Percentiles rank a stretch among this genome's conserved stretches.
phyloP scores from a whole-genome alignment of 2,888 invertebrate species.

The Allophyes oxyacanthae region DNA sequence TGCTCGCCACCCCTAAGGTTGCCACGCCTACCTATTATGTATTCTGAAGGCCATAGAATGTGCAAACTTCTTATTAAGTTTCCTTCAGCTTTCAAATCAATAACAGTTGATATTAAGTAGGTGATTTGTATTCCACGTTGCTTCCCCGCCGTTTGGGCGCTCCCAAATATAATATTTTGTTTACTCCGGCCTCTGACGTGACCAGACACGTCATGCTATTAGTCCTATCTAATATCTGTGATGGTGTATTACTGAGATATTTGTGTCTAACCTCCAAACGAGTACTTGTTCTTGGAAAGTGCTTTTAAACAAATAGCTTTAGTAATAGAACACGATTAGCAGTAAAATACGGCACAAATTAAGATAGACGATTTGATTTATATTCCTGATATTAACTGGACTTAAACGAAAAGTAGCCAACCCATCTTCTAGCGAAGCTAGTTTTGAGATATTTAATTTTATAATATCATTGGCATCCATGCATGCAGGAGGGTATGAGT shows the following conservation, averaged over 20 bases:
- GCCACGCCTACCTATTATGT: not conserved
- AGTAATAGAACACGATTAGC: too few relatives aligned
- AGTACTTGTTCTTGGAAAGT: constrained; percentile 1
- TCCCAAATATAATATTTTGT: constrained; percentile 30
- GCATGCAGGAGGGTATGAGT: too few relatives aligned
- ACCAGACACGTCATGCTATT: constrained; percentile 7
- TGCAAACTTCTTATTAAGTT: constrained; percentile 1
- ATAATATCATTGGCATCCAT: too few relatives aligned
- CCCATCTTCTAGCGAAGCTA: too few relatives aligned
- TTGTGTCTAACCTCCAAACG: constrained; percentile 4
- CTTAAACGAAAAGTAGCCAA: too few relatives aligned
- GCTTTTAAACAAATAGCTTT: not conserved
- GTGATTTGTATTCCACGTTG: constrained; percentile 45
- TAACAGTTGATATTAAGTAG: constrained; percentile 12
- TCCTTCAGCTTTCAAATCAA: constrained; percentile 8
- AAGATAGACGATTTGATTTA: too few relatives aligned
- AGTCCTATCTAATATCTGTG: not conserved
- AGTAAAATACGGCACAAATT: too few relatives aligned
- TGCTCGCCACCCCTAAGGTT: too few relatives aligned
- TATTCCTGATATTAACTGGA: too few relatives aligned
- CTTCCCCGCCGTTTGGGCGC: constrained; percentile 5
- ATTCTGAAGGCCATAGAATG: constrained; percentile 9
- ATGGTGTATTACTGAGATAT: not conserved
- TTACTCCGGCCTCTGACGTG: constrained; percentile 28
- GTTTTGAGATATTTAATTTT: too few relatives aligned